A percentile compares a stretch with the other conserved stretches of the same genome.
These are phyloP conservation scores for Rostratula benghalensis DNA, from an alignment of 2,113 vertebrate genomes.

Conservation along the genomic window DNA sequence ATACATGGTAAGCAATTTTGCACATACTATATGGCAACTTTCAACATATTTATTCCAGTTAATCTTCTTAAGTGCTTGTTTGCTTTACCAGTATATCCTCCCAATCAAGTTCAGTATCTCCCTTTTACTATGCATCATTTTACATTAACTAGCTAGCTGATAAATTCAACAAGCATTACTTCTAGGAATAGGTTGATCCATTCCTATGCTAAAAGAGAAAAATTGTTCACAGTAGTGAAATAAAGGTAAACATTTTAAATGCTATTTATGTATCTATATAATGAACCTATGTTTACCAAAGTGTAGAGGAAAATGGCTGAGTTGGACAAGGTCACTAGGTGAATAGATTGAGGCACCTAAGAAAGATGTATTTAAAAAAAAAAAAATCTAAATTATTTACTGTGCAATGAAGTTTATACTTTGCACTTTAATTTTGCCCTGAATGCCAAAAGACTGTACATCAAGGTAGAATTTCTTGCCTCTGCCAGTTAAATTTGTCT, in stretches of 20 bases:
- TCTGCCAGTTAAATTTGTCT: slow-evolving; percentile 54
- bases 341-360: slow-evolving; percentile 61
- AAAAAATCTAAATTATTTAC: slow-evolving; percentile 52
- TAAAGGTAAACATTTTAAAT: slow-evolving; percentile 62
- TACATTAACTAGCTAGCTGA: slow-evolving; percentile 64
- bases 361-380: slow-evolving; percentile 53
- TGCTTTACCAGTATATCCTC: slow-evolving; percentile 65
- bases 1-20: slow-evolving; percentile 80
- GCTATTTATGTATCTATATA: slow-evolving; percentile 57
- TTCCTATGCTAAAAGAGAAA: slow-evolving; percentile 48
- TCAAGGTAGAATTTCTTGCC: slow-evolving; percentile 54
- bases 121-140: slow-evolving; percentile 62
- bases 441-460: slow-evolving; percentile 58
- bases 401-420: slow-evolving; percentile 71
- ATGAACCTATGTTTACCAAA: slow-evolving; percentile 67
- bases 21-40: slow-evolving; percentile 71
- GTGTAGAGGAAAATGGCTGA: slow-evolving; percentile 62
- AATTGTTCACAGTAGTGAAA: slow-evolving; percentile 44
- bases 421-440: slow-evolving; percentile 73
- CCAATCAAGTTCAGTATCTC: slow-evolving; percentile 49
- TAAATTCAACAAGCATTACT: slow-evolving; percentile 66
- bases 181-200: slow-evolving; percentile 63
- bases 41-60: slow-evolving; percentile 62
- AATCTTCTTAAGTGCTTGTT: slow-evolving; percentile 55
- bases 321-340: slow-evolving; percentile 55